Conservation (phyloP, 2,888 invertebrate species). For the Gastrophysa polygoni region DNA sequence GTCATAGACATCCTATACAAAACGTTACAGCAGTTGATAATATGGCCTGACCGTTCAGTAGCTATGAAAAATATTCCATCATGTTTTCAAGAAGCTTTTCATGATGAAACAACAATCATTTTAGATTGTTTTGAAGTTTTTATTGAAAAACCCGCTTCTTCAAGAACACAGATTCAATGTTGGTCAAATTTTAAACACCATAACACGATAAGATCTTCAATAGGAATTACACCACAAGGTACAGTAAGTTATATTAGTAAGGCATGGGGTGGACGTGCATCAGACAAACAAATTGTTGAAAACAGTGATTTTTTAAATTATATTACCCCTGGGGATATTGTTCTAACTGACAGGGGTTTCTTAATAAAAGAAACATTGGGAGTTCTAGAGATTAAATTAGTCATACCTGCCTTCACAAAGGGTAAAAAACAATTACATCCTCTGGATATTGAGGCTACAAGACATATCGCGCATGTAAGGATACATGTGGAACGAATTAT, state of each 20-base stretch:
- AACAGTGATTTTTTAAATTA: constrained; percentile 7
- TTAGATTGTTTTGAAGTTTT: constrained; percentile 30
- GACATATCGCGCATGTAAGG: constrained; percentile 10
- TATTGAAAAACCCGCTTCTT: constrained; percentile 22
- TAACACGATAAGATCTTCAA: constrained; percentile 30
- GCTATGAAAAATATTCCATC: constrained; percentile 20
- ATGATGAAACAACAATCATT: constrained; percentile 21
- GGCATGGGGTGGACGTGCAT: constrained; percentile 11
- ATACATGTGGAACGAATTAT: constrained; percentile 10
- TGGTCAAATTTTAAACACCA: constrained; percentile 33
- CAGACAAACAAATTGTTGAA: constrained; percentile 5
- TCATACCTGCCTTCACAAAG: constrained; percentile 11
- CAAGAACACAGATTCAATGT: constrained; percentile 12
- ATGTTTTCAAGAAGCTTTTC: constrained; percentile 27
- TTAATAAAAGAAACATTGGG: constrained; percentile 5
- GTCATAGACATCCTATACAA: constrained; percentile 6
- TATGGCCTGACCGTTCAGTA: constrained; percentile 26
- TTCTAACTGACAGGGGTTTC: constrained; percentile 18
- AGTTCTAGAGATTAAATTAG: not conserved
- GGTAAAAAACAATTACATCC: constrained; percentile 13
- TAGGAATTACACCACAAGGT: constrained; percentile 28
- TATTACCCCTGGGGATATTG: constrained; percentile 14
- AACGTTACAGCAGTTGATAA: constrained; percentile 21
- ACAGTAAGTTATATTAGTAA: constrained; percentile 11
- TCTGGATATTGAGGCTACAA: constrained; percentile 8